Evolutionary conservation across 2,113 vertebrate species (phyloP).

Genomic region (Bos indicus): DNA sequence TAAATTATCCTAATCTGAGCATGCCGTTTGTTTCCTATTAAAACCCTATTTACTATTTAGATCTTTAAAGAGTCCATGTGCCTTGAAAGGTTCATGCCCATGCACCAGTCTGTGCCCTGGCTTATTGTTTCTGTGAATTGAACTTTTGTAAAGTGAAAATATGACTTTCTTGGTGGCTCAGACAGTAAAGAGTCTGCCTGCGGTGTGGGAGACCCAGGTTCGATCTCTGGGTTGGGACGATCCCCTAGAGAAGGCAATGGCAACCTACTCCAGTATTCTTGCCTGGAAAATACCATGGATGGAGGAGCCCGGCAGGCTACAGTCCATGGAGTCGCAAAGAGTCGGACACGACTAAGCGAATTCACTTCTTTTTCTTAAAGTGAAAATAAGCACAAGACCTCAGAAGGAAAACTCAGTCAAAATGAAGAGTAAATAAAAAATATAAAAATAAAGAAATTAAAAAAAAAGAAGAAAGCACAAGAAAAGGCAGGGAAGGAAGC

Average conservation of each 20-base stretch:
- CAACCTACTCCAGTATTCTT: not conserved
- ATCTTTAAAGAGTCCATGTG: not conserved
- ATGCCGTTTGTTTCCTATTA: not conserved
- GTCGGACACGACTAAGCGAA: fast-evolving
- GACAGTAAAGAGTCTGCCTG: not conserved
- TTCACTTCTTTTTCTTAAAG: not conserved
- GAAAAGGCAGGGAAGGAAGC: not conserved
- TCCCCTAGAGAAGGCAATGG: not conserved
- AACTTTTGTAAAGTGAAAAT: not conserved
- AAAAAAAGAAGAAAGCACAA: not conserved
- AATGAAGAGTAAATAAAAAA: not conserved
- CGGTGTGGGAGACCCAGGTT: not conserved
- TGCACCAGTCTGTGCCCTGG: not conserved
- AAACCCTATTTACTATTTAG: not conserved
- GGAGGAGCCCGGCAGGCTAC: fast-evolving
- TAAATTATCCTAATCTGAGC: not conserved
- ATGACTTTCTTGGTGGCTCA: not conserved
- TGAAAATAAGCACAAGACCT: not conserved
- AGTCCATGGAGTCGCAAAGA: not conserved
- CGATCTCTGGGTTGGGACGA: not conserved
- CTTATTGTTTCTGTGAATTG: not conserved
- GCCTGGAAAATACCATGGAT: not conserved
- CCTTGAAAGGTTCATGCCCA: not conserved
- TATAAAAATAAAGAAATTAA: not conserved
- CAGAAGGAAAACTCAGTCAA: not conserved